These are phyloP conservation scores for Gallinago media DNA, from an alignment of 2,113 vertebrate genomes.

Conservation along the genomic window DNA sequence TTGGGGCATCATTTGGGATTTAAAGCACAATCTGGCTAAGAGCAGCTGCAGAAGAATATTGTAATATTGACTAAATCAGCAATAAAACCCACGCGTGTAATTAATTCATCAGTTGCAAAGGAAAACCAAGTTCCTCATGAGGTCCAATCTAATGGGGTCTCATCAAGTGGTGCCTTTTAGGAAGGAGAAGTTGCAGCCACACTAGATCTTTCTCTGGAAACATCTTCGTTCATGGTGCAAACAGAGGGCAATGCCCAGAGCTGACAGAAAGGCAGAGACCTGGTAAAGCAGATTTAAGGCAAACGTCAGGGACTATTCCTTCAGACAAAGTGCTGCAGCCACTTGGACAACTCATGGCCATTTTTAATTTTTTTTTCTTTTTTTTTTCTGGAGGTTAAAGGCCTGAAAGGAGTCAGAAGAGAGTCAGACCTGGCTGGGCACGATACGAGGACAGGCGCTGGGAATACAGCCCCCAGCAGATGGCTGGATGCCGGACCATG, in stretches of 20 bases:
- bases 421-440: background rate
- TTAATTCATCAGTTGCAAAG: background rate
- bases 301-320: background rate
- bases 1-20: background rate
- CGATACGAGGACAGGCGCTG: accelerated
- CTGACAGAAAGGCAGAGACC: background rate
- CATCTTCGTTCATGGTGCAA: background rate
- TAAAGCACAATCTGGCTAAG: background rate
- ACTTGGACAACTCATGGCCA: background rate
- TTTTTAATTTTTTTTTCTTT: too few relatives aligned
- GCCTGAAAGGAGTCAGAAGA: background rate
- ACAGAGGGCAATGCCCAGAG: accelerated
- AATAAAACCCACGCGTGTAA: accelerated
- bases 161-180: background rate
- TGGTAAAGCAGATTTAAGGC: background rate
- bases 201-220: background rate
- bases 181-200: background rate
- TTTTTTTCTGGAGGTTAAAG: background rate
- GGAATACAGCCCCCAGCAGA: background rate
- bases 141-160: background rate
- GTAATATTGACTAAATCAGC: accelerated
- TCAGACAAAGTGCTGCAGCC: background rate
- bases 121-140: background rate
- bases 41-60: background rate
- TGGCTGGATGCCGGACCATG: background rate